A percentile compares a stretch with the other conserved stretches of the same genome.
These are phyloP conservation scores for Empis livida DNA, from an alignment of 2,888 invertebrate species.

Conservation along the genomic window DNA sequence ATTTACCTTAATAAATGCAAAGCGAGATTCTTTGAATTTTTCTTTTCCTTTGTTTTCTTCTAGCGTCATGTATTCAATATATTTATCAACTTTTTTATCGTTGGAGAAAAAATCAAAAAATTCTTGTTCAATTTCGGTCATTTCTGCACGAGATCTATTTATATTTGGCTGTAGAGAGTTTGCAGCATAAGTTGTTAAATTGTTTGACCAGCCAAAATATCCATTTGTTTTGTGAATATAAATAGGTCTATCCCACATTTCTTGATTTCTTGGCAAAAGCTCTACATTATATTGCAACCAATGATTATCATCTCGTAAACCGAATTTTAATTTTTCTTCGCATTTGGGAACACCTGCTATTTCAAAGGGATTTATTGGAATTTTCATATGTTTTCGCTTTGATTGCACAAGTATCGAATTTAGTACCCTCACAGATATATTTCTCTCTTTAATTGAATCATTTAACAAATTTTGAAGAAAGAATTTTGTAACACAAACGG, in stretches of 20 bases:
- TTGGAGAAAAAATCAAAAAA: conserved; percentile 55
- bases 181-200: conserved; percentile 52
- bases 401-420: conserved; percentile 56
- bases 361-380: conserved; percentile 47
- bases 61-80: conserved; percentile 59
- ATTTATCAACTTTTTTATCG: conserved; percentile 50
- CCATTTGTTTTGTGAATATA: conserved; percentile 49
- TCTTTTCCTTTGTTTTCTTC: conserved; percentile 82
- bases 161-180: conserved; percentile 48
- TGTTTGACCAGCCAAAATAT: conserved; percentile 41
- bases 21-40: conserved; percentile 56
- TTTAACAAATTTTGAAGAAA: conserved; percentile 53
- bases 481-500: conserved; percentile 47
- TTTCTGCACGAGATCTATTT: conserved; percentile 39
- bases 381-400: conserved; percentile 50
- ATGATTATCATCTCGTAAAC: conserved; percentile 52
- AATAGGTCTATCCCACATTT: conserved; percentile 61
- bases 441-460: conserved; percentile 69
- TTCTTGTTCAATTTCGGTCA: conserved; percentile 50
- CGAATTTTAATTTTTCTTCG: conserved; percentile 27
- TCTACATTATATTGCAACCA: conserved; percentile 60
- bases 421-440: conserved; percentile 49
- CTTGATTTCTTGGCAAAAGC: conserved; percentile 45
- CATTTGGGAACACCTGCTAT: conserved; percentile 33
- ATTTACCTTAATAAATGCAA: conserved; percentile 60